Evolutionary conservation across 2,888 invertebrate genomes (phyloP).

Genomic region (Eumacrocentrus americanus): DNA sequence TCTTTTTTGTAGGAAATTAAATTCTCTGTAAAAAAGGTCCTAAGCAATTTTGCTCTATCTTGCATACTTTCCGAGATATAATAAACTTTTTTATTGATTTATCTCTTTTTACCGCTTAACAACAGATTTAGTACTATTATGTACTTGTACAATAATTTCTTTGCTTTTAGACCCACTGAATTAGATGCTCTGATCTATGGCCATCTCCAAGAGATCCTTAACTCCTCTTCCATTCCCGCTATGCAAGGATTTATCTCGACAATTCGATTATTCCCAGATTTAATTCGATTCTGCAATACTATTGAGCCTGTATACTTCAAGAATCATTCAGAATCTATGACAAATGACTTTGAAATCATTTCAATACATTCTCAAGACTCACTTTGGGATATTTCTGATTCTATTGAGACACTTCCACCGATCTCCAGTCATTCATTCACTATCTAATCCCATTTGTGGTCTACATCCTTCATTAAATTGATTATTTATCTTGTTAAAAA

Average conservation of each 20-base stretch:
- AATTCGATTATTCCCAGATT: conserved; percentile 61
- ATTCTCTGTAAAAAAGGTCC: too few species aligned
- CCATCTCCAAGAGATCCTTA: conserved; percentile 64
- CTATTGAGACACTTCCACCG: conserved; percentile 40
- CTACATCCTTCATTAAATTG: neutral
- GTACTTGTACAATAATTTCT: neutral
- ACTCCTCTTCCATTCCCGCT: conserved; percentile 54
- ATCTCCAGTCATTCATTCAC: conserved; percentile 39
- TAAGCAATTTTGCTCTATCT: too few species aligned
- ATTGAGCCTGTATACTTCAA: conserved; percentile 11
- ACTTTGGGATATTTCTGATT: conserved; percentile 40
- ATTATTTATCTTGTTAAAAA: neutral
- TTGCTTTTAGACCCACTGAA: conserved; percentile 71
- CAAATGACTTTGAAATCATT: conserved; percentile 42
- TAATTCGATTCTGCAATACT: conserved; percentile 50
- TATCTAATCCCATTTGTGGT: neutral
- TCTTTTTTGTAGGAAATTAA: too few species aligned
- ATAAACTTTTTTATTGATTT: too few species aligned
- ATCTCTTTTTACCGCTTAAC: too few species aligned
- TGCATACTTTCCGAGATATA: too few species aligned
- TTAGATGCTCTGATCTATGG: conserved; percentile 82
- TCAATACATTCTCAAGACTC: conserved; percentile 43
- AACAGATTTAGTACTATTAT: too few species aligned
- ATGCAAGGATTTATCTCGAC: conserved; percentile 54
- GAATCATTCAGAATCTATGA: conserved; percentile 10